A percentile compares a stretch with the other conserved stretches of the same genome.
Evolutionary conservation across 2,888 invertebrate species (phyloP).

Genomic region (Selenia dentaria): DNA sequence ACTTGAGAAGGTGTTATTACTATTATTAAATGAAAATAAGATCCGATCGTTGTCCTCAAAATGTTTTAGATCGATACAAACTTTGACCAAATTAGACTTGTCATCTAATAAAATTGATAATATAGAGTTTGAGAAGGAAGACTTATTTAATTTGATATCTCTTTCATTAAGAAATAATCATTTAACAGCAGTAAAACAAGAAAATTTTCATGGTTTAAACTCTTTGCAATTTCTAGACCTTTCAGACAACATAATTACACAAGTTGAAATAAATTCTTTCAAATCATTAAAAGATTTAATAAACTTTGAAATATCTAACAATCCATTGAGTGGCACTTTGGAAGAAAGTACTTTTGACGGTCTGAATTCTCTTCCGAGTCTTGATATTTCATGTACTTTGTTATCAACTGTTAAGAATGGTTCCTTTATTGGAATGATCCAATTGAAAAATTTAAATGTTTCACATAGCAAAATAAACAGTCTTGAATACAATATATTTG

Average conservation of each 20-base stretch:
- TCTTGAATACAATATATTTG: conserved; percentile 57
- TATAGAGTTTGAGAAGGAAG: conserved; percentile 53
- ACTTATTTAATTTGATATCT: conserved; percentile 47
- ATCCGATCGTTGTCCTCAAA: conserved; percentile 44
- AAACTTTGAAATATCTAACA: conserved; percentile 56
- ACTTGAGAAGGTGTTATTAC: conserved; percentile 38
- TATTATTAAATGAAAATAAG: conserved; percentile 56
- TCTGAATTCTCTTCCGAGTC: conserved; percentile 49
- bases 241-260: conserved; percentile 57
- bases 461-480: conserved; percentile 52
- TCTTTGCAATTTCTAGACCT: conserved; percentile 56
- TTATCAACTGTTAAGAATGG: conserved; percentile 51
- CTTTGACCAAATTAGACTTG: conserved; percentile 51
- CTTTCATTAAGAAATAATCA: conserved; percentile 52
- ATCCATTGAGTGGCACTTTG: conserved; percentile 52
- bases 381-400: conserved; percentile 58
- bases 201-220: conserved; percentile 46
- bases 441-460: conserved; percentile 54
- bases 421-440: conserved; percentile 58
- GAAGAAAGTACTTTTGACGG: conserved; percentile 56
- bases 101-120: conserved; percentile 54
- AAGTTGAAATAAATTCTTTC: conserved; percentile 52
- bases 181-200: conserved; percentile 46
- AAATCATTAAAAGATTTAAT: conserved; percentile 44
- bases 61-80: conserved; percentile 48